Conservation (phyloP, 2,113 vertebrate species). For the Nansenia antarctica region DNA sequence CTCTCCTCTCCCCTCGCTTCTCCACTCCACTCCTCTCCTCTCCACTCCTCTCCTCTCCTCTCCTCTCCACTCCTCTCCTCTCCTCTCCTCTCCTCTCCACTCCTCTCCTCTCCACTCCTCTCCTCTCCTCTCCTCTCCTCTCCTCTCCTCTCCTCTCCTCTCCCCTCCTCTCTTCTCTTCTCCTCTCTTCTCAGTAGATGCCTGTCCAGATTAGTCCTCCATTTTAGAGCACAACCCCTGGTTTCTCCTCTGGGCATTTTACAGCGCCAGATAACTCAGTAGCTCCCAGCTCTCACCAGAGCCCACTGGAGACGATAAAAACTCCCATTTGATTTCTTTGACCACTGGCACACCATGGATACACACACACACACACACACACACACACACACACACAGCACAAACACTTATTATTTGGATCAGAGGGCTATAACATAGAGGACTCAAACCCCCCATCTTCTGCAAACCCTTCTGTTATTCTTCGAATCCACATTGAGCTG, state of each 20-base stretch:
- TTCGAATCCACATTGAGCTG: slow-evolving; percentile 23
- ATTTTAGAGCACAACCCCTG: slow-evolving; percentile 39
- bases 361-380: slow-evolving; percentile 36
- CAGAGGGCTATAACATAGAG: too few species aligned
- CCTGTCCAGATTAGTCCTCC: slow-evolving; percentile 44
- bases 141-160: not conserved
- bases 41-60: not conserved
- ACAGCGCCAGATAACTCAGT: slow-evolving; percentile 48
- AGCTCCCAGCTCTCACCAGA: slow-evolving; percentile 28
- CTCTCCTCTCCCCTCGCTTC: not conserved
- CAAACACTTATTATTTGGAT: too few species aligned
- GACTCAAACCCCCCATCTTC: too few species aligned
- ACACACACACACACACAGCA: not conserved
- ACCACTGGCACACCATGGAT: slow-evolving; percentile 27
- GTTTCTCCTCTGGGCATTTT: slow-evolving; percentile 37
- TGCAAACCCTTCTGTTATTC: slow-evolving; percentile 35
- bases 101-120: too few species aligned
- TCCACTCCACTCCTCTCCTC: not conserved
- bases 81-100: not conserved
- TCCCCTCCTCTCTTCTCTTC: not conserved
- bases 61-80: not conserved
- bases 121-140: not conserved
- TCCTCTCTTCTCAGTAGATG: slow-evolving; percentile 39
- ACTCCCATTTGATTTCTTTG: slow-evolving; percentile 45
- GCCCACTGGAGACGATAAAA: slow-evolving; percentile 54